A percentile compares a stretch with the other conserved stretches of the same genome.
phyloP scores from a whole-genome alignment of 2,888 invertebrate genomes.

The Xiphydria camelus region DNA sequence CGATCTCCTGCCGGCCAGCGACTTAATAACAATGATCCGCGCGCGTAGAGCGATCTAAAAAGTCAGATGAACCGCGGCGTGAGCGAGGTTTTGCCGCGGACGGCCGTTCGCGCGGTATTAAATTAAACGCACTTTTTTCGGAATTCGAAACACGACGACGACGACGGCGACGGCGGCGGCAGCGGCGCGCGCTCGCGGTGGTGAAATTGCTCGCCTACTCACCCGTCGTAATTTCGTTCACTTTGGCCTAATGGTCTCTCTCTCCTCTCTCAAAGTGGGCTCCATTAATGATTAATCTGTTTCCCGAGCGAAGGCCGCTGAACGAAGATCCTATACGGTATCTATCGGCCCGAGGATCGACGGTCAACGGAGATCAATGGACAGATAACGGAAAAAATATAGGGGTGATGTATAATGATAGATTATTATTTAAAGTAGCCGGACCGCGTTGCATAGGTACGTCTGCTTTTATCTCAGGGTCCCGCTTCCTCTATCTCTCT shows the following conservation, averaged over 20 bases:
- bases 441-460: too few relatives aligned
- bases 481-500: slow-evolving; percentile 2
- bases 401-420: slow-evolving; percentile 12
- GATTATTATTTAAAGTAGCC: slow-evolving; percentile 17
- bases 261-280: neutral
- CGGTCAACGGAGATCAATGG: slow-evolving; percentile 5
- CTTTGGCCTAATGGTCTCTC: slow-evolving; percentile 5
- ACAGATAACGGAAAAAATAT: slow-evolving; percentile 2
- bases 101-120: too few relatives aligned
- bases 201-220: neutral
- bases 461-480: neutral
- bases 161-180: too few relatives aligned
- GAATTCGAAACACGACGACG: neutral
- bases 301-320: neutral
- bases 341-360: slow-evolving; percentile 1
- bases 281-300: slow-evolving; percentile 12
- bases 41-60: neutral
- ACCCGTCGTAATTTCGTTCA: slow-evolving; percentile 3
- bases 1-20: neutral
- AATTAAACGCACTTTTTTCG: neutral
- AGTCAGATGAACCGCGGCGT: neutral
- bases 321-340: neutral
- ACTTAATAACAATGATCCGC: neutral
- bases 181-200: too few relatives aligned
- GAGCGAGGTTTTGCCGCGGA: neutral